Percentiles rank a stretch among this genome's conserved stretches.
Conservation (phyloP, 2,113 vertebrate genomes). For the Erythrocercus mccallii region DNA sequence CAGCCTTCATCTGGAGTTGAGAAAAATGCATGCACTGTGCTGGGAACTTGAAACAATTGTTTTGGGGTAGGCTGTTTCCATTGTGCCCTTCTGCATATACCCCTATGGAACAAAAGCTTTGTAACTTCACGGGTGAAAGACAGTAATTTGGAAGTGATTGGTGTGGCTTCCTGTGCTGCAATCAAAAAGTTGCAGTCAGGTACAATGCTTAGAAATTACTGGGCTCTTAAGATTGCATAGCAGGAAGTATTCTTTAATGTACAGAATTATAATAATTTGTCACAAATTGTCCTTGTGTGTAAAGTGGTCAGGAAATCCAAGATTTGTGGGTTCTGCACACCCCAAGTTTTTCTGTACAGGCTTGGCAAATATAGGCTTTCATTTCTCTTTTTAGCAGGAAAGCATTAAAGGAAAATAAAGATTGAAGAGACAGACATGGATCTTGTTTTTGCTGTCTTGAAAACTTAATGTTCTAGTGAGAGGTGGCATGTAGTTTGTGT, state of each 20-base stretch:
- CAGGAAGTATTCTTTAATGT: background rate
- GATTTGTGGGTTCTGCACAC: background rate
- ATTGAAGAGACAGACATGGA: background rate
- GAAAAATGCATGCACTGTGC: background rate
- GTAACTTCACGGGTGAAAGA: background rate
- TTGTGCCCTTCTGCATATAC: rapidly evolving
- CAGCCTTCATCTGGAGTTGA: background rate
- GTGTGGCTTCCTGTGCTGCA: background rate
- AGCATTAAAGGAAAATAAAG: background rate
- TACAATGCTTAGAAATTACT: background rate
- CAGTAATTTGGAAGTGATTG: background rate
- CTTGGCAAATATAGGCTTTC: background rate
- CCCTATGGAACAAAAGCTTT: background rate
- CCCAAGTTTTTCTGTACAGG: background rate
- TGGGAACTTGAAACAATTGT: background rate
- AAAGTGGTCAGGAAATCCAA: background rate
- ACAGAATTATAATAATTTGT: background rate
- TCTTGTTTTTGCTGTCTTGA: background rate
- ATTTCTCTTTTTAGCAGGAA: background rate
- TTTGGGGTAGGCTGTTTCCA: background rate
- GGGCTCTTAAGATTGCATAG: background rate
- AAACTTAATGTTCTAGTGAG: background rate
- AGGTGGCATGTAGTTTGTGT: background rate
- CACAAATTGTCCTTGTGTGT: background rate
- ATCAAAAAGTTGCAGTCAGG: rapidly evolving